phyloP scores from a whole-genome alignment of 2,113 vertebrate genomes.

The Scalopus aquaticus region DNA sequence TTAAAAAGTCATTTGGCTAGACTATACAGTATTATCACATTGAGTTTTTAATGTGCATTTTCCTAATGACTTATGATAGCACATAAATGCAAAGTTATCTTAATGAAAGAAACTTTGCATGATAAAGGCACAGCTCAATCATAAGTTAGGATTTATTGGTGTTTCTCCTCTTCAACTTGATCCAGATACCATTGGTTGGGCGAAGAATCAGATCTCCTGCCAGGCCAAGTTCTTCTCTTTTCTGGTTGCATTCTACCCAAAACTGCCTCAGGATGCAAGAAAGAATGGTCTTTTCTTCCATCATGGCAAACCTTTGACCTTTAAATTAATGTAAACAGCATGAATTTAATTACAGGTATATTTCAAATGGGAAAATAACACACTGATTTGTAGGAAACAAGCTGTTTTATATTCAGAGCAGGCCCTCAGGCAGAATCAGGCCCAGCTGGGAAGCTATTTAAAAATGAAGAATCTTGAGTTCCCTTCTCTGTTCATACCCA shows the following conservation, averaged over 20 bases:
- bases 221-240: conserved; percentile 88
- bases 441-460: not conserved
- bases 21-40: too few species aligned
- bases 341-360: not conserved
- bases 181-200: conserved; percentile 91
- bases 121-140: not conserved
- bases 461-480: not conserved
- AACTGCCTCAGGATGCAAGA: conserved; percentile 90
- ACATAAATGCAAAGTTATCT: not conserved
- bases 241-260: conserved; percentile 89
- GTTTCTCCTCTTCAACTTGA: conserved; percentile 89
- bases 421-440: not conserved
- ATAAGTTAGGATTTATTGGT: not conserved
- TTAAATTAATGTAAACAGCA: conserved; percentile 43
- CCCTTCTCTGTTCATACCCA: not conserved
- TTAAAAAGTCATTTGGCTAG: too few species aligned
- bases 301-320: conserved; percentile 95
- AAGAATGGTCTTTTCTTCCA: conserved; percentile 95
- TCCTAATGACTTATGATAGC: too few species aligned
- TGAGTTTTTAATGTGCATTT: too few species aligned
- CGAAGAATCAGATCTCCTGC: conserved; percentile 93
- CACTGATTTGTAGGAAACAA: not conserved
- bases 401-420: not conserved
- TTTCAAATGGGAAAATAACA: not conserved
- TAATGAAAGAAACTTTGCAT: not conserved